Percentiles rank a stretch among this genome's conserved stretches.
These are phyloP conservation scores for Agraylea sexmaculata DNA, from an alignment of 1,140 invertebrate genomes.

Conservation along the genomic window DNA sequence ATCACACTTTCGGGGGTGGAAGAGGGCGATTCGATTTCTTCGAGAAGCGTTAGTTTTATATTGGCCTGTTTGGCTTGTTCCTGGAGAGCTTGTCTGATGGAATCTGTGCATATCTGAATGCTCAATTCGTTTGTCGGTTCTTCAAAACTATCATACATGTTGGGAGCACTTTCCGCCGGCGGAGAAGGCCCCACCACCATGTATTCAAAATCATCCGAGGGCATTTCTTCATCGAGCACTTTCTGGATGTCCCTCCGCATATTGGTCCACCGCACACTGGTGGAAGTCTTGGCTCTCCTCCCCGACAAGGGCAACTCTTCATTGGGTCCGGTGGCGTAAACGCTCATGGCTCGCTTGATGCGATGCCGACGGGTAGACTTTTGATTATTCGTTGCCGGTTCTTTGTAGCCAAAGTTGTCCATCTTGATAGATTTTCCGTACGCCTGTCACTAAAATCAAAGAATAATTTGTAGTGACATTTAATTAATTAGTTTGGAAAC, in stretches of 20 bases:
- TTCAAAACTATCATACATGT: conserved; percentile 63
- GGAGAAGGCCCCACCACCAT: conserved; percentile 62
- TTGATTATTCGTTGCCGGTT: conserved; percentile 20
- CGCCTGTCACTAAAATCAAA: too few relatives aligned
- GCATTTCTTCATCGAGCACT: conserved; percentile 50
- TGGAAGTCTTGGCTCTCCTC: conserved; percentile 28
- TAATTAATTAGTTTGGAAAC: too few relatives aligned
- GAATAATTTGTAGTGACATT: too few relatives aligned
- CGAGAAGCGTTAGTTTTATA: conserved; percentile 51
- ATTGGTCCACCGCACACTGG: conserved; percentile 34
- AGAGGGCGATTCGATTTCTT: conserved; percentile 55
- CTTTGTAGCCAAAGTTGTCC: conserved; percentile 36
- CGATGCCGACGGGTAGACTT: conserved; percentile 21
- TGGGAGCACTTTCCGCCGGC: conserved; percentile 58
- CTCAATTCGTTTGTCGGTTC: conserved; percentile 56
- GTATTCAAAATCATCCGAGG: conserved; percentile 53
- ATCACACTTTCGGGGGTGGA: conserved; percentile 43
- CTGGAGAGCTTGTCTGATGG: conserved; percentile 53
- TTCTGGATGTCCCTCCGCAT: conserved; percentile 44
- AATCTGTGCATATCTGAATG: conserved; percentile 59
- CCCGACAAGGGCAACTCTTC: conserved; percentile 27
- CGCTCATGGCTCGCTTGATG: conserved; percentile 28
- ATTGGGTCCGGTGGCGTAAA: conserved; percentile 22
- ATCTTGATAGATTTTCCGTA: too few relatives aligned
- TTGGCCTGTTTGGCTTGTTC: conserved; percentile 57